Evolutionary conservation across 2,113 vertebrate genomes (phyloP), one percentile per base, ranked within the genome.

Genomic region (Bucco capensis): DNA sequence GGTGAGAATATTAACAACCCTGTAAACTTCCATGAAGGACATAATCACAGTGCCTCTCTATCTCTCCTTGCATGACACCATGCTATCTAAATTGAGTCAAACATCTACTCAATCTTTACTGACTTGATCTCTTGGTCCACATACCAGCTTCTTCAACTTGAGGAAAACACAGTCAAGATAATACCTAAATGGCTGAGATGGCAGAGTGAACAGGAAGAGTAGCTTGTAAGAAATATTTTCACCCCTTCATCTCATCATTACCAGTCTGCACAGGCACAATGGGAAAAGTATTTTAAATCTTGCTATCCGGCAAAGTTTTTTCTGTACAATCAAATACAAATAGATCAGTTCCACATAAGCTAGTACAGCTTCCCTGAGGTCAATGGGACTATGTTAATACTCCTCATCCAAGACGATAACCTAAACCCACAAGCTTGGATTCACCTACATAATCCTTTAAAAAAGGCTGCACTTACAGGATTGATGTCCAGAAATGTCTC

Each of bases 401-500:
- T 16, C 49, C n/a, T 13, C 28, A 78, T 3, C 4, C 38, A 38
- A 71, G 56, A 37, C 50, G 23, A 19, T 19, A 46, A 58, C 37
- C 67, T 79, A 71, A 64, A 58, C 5, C n/a, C 33, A 42, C 1
- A 2, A 44, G 53, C 53, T 44, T 40, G 44, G 27, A 79, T 49
- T 73, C 60, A 37, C 31, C 46, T 12, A 10, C 1, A 50, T 22
- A 65, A 51, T 23, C 33, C 64, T 49, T 62, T 27, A 12, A 21
- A 61, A 84, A 81, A 73, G 15, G n/a, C 38, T 58, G 40, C 95
- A 97, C 97, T 90, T 98, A 99, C 99, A 40, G 99, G 99, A 88
- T 99, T 98, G 83, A 99, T 96, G 72, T 99, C 99, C 56, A 99
- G 95, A 79, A 97, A 88, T 0, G 99, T 99, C 96, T 99, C 97